Percentiles rank a stretch among this genome's conserved stretches.
Conservation (phyloP, 2,113 vertebrate genomes). For the Polypterus senegalus region DNA sequence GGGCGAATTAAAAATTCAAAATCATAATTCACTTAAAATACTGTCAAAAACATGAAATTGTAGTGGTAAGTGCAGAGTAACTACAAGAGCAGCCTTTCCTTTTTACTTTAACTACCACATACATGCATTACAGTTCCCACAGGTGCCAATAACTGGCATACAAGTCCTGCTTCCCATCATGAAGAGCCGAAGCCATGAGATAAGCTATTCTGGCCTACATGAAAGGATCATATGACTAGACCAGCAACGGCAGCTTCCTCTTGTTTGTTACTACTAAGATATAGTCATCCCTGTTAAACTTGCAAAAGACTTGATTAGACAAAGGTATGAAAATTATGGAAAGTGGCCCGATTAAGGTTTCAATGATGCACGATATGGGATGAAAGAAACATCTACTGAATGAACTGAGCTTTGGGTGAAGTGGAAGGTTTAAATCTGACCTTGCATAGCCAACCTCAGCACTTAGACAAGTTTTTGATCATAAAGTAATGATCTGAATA, state of each 20-base stretch:
- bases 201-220: conserved; percentile 27
- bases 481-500: too few relatives aligned
- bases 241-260: neutral
- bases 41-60: neutral
- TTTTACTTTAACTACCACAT: neutral
- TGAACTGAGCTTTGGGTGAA: too few relatives aligned
- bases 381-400: too few relatives aligned
- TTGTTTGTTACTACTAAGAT: neutral
- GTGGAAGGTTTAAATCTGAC: too few relatives aligned
- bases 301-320: too few relatives aligned
- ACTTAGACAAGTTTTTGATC: too few relatives aligned
- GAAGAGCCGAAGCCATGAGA: conserved; percentile 6
- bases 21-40: neutral
- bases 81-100: neutral
- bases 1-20: neutral
- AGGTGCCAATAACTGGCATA: neutral
- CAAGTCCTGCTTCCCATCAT: neutral
- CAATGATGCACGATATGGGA: too few relatives aligned
- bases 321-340: too few relatives aligned
- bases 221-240: conserved; percentile 29
- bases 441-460: too few relatives aligned
- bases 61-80: neutral
- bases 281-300: too few relatives aligned
- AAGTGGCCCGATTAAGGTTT: too few relatives aligned
- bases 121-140: neutral